Evolutionary conservation across 2,113 vertebrate genomes (phyloP).

Genomic region (Seriola aureovittata): DNA sequence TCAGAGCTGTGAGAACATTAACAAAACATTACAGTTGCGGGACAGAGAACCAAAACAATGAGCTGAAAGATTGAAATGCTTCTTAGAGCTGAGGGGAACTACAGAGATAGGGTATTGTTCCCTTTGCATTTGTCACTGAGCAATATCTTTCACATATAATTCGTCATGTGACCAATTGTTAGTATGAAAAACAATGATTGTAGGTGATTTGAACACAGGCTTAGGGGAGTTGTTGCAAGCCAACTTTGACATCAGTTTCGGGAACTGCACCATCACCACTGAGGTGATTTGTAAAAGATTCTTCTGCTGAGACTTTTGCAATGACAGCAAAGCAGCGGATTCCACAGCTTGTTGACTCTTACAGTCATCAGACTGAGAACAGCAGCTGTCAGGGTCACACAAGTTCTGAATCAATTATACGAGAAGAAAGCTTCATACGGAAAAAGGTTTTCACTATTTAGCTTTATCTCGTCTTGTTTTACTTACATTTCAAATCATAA

Average conservation of each 20-base stretch:
- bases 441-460: background rate
- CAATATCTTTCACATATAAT: too few species aligned
- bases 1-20: background rate
- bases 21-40: too few species aligned
- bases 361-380: conserved; percentile 33
- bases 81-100: too few species aligned
- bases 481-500: background rate
- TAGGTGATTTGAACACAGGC: background rate
- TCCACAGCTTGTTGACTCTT: conserved; percentile 27
- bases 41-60: too few species aligned
- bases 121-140: too few species aligned
- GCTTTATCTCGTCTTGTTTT: background rate
- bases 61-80: too few species aligned
- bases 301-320: conserved; percentile 18
- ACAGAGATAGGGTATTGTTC: too few species aligned
- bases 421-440: background rate
- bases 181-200: background rate
- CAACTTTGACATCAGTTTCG: background rate
- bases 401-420: conserved; percentile 33
- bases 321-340: conserved; percentile 25
- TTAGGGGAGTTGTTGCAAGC: background rate
- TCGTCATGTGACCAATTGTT: too few species aligned
- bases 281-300: conserved; percentile 17
- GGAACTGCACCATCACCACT: conserved; percentile 30
- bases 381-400: conserved; percentile 26